phyloP scores from a whole-genome alignment of 2,113 vertebrate genomes.

The Perccottus glenii region DNA sequence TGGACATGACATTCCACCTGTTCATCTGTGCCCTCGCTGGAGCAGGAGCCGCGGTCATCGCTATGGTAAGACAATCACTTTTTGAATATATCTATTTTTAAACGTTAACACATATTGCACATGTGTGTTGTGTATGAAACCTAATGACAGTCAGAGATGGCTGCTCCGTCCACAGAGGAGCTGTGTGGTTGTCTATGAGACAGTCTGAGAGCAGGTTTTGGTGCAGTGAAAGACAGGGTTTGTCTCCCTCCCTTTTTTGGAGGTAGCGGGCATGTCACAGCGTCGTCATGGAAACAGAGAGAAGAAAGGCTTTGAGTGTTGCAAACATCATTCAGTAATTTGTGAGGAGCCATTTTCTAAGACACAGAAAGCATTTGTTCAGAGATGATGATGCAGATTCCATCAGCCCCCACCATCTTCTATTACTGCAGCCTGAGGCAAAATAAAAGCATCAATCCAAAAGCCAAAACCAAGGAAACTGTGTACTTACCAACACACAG shows the following conservation, averaged over 20 bases:
- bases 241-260: slow-evolving; percentile 62
- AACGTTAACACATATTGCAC: neutral
- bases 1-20: slow-evolving; percentile 99
- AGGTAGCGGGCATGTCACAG: slow-evolving; percentile 72
- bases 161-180: neutral
- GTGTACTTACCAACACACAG: no score
- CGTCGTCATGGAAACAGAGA: slow-evolving; percentile 84
- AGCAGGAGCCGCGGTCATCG: slow-evolving; percentile 96
- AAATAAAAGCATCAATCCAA: neutral
- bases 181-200: slow-evolving; percentile 35
- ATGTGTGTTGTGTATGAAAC: neutral
- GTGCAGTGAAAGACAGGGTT: slow-evolving; percentile 63
- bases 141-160: no score
- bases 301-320: slow-evolving; percentile 77
- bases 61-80: slow-evolving; percentile 86
- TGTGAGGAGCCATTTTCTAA: slow-evolving; percentile 77
- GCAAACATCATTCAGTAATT: slow-evolving; percentile 76
- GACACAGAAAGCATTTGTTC: slow-evolving; percentile 54
- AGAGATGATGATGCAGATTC: slow-evolving; percentile 58
- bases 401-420: neutral
- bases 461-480: no score
- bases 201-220: slow-evolving; percentile 56
- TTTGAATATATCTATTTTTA: neutral
- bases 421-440: neutral
- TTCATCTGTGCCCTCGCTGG: slow-evolving; percentile 97